Percentiles rank a stretch among this genome's conserved stretches.
phyloP scores from a whole-genome alignment of 2,113 vertebrate genomes.

The Leptobrachium leishanense region DNA sequence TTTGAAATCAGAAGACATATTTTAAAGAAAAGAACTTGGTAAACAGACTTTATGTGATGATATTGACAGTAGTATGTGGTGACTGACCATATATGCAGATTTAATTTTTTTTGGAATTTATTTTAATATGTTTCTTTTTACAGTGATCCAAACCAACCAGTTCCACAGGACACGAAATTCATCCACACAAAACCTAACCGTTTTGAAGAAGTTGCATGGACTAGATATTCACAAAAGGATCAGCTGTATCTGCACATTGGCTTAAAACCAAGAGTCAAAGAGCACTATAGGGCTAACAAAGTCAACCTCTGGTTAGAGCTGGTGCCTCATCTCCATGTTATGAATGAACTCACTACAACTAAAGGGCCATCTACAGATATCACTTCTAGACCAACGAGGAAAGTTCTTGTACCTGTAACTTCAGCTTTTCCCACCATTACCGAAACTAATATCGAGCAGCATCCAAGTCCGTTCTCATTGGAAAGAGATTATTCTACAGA shows the following conservation, averaged over 20 bases:
- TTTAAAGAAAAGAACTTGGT: too few species aligned
- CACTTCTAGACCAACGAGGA: constrained; percentile 89
- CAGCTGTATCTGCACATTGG: constrained; percentile 97
- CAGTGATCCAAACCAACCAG: constrained; percentile 97
- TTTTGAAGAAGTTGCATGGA: constrained; percentile 98
- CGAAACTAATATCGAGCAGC: constrained; percentile 90
- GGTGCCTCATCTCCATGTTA: constrained; percentile 96
- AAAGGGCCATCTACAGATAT: constrained; percentile 93
- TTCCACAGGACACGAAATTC: constrained; percentile 98
- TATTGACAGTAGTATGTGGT: too few species aligned
- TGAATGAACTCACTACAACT: constrained; percentile 97
- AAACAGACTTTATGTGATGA: too few species aligned
- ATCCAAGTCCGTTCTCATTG: constrained; percentile 83
- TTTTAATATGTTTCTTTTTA: constrained; percentile 21
- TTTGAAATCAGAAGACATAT: too few species aligned
- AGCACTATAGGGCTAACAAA: constrained; percentile 97
- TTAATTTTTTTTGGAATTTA: too few species aligned
- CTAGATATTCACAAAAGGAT: constrained; percentile 96
- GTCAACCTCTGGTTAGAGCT: constrained; percentile 97
- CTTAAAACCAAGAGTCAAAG: constrained; percentile 95
- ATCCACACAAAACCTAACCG: constrained; percentile 98
- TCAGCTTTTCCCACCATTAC: constrained; percentile 91
- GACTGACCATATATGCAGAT: too few species aligned
- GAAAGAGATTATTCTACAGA: constrained; percentile 98
- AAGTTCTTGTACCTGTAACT: constrained; percentile 84